These are phyloP conservation scores for Thomomys bottae DNA, from an alignment of 2,113 vertebrate species.

Conservation along the genomic window DNA sequence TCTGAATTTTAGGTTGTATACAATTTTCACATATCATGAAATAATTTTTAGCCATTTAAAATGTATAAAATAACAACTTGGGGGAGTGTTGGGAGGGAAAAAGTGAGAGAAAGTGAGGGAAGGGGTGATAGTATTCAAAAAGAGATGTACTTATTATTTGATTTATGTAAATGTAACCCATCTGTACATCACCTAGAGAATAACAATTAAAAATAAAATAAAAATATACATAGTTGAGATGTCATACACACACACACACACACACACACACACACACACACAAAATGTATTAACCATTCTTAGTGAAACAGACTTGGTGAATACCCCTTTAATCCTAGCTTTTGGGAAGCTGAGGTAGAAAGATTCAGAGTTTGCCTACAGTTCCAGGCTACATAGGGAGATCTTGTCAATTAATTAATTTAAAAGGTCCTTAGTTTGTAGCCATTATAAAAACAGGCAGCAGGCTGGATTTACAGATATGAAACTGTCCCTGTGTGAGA, in stretches of 20 bases:
- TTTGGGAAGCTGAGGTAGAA: too few relatives aligned
- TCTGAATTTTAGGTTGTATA: not conserved
- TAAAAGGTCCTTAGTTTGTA: not conserved
- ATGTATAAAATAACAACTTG: not conserved
- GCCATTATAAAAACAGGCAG: not conserved
- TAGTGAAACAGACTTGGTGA: not conserved
- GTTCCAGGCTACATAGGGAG: not conserved
- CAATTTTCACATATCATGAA: not conserved
- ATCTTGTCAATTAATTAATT: not conserved
- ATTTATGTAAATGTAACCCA: too few relatives aligned
- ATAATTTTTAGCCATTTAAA: not conserved
- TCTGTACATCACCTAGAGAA: too few relatives aligned
- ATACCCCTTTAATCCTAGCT: not conserved
- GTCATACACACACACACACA: too few relatives aligned
- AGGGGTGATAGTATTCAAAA: too few relatives aligned
- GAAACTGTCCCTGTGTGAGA: not conserved
- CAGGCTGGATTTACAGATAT: not conserved
- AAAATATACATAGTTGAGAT: too few relatives aligned
- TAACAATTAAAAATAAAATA: too few relatives aligned
- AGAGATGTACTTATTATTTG: too few relatives aligned
- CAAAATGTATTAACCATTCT: not conserved
- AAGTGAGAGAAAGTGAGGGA: too few relatives aligned
- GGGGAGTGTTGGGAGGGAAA: too few relatives aligned
- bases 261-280: not conserved
- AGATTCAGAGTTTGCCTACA: not conserved